These are phyloP conservation scores for Blera fallax DNA, from an alignment of 2,888 invertebrate species.

Conservation along the genomic window DNA sequence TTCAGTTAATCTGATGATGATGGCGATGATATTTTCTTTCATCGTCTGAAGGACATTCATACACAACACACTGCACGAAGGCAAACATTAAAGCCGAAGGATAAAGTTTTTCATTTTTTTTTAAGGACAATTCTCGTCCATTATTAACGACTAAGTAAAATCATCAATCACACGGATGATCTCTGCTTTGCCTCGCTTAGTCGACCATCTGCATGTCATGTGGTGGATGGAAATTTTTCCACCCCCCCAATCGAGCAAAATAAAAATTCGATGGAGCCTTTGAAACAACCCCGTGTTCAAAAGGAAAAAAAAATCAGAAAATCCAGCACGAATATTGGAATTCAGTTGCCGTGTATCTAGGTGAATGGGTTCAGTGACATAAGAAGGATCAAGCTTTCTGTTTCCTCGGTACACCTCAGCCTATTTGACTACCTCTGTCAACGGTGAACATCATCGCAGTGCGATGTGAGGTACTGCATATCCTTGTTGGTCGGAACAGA, in stretches of 20 bases:
- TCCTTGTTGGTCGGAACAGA: conserved; percentile 22
- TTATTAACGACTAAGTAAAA: conserved; percentile 66
- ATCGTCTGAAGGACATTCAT: conserved; percentile 49
- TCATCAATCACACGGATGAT: conserved; percentile 68
- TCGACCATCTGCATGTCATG: conserved; percentile 53
- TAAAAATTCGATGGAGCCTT: conserved; percentile 1
- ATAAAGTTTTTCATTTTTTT: conserved; percentile 6
- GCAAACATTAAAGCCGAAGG: conserved; percentile 31
- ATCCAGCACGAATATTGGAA: conserved; percentile 51
- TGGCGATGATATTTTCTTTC: conserved; percentile 15
- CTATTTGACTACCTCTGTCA: conserved; percentile 56
- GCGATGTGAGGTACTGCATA: conserved; percentile 28
- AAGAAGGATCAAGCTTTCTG: conserved; percentile 55
- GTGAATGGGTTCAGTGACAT: conserved; percentile 70
- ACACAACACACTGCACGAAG: conserved; percentile 4
- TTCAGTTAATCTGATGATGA: conserved; percentile 3
- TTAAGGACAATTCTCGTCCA: conserved; percentile 47
- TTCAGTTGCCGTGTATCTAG: conserved; percentile 67
- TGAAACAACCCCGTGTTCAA: conserved; percentile 2
- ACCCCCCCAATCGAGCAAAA: not conserved
- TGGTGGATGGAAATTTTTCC: conserved; percentile 11
- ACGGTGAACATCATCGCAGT: conserved; percentile 29
- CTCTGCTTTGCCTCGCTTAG: conserved; percentile 28
- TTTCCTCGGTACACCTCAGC: conserved; percentile 29
- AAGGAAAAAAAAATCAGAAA: conserved; percentile 8